phyloP scores from a whole-genome alignment of 2,888 invertebrate species.

The Orthosia incerta region DNA sequence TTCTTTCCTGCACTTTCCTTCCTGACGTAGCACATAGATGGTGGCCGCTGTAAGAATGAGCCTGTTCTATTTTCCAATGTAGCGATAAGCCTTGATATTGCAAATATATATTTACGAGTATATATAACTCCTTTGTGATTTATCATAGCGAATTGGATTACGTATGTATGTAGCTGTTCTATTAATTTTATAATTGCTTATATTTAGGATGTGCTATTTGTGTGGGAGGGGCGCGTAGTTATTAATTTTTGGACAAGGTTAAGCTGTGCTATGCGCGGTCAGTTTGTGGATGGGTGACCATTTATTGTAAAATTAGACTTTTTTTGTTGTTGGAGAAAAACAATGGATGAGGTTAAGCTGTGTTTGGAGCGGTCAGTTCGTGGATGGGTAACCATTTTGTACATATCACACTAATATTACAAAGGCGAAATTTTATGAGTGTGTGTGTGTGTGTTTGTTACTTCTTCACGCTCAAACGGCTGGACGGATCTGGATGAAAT shows the following conservation, averaged over 20 bases:
- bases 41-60: conserved; percentile 64
- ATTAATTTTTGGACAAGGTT: background rate
- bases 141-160: conserved; percentile 66
- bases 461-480: too few relatives aligned
- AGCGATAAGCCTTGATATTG: conserved; percentile 74
- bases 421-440: too few relatives aligned
- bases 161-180: conserved; percentile 45
- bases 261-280: background rate
- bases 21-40: conserved; percentile 36
- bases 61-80: conserved; percentile 43
- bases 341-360: too few relatives aligned
- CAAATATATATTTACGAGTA: conserved; percentile 41
- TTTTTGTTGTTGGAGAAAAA: too few relatives aligned
- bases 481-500: too few relatives aligned
- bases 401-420: too few relatives aligned
- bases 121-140: conserved; percentile 61
- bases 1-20: conserved; percentile 29
- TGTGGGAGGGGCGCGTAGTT: background rate
- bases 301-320: background rate
- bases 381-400: too few relatives aligned
- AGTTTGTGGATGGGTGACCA: background rate
- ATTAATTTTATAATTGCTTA: conserved; percentile 42
- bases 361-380: too few relatives aligned
- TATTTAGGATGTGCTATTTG: background rate
- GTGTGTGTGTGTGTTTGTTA: too few relatives aligned